Evolutionary conservation across 2,113 vertebrate species (phyloP), one percentile per base, ranked within the genome.

Genomic region (Grantiella picta): DNA sequence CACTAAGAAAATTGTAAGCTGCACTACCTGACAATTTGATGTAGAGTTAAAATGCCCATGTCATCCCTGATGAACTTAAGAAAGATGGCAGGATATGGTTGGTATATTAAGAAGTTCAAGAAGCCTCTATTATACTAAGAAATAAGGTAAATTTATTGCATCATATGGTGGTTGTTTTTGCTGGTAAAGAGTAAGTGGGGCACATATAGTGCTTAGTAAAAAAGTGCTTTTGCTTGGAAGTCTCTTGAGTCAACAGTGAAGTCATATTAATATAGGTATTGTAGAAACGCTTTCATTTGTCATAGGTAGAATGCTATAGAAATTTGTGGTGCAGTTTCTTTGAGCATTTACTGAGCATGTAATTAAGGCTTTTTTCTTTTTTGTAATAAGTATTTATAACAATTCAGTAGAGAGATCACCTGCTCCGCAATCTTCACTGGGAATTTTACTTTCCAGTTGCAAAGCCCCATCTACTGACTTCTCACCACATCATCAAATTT

Each of bases 361-460:
- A 36, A 31, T 70, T 66, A 15, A 38, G 12, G 4, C 3, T 61
- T 33, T 36, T 61, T 72, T 27, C 11, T 66, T 64, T 57, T 64
- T 12, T 40, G 1, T 31, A 31, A 1, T 20, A 52, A 76, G 5
- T 19, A 35, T 1, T 69, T 80, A 5, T 0, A 69, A 20, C 9
- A 76, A 4, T 10, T 60, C 16, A 35, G 7, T 63, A 19, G 33
- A 59, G 57, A 42, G 5, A 15, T 35, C 10, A 49, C 12, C 29
- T 76, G 23, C 7, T 87, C n/a, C 10, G 11, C 1, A 2, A 31
- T 45, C 38, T 71, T 92, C 12, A 5, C 11, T 68, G 28, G 5
- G 6, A 52, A 15, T 63, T 73, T 61, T 20, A 14, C 5, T 75
- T 90, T 15, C 31, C 0, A 2, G 25, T 52, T 76, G 36, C 27